A percentile compares a stretch with the other conserved stretches of the same genome.
These are phyloP conservation scores for Abrostola tripartita DNA, from an alignment of 2,888 invertebrate species.

Conservation along the genomic window DNA sequence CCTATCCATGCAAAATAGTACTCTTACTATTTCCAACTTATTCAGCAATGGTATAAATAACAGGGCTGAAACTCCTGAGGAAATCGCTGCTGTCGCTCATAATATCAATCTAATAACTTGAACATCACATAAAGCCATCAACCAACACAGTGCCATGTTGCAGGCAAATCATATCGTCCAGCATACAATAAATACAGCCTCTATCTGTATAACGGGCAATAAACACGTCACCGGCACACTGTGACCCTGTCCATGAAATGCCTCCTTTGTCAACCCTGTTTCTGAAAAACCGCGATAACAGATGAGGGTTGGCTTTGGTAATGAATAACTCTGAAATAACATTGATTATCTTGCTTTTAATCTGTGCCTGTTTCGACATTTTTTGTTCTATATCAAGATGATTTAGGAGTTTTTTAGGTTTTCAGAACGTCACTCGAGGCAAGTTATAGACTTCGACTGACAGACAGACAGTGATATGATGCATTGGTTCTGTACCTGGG, in stretches of 20 bases:
- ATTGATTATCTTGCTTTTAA: slow-evolving; percentile 14
- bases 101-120: background rate
- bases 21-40: too few species aligned
- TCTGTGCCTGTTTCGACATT: slow-evolving; percentile 11
- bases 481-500: too few species aligned
- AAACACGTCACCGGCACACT: slow-evolving; percentile 42
- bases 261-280: slow-evolving; percentile 32
- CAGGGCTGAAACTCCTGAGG: too few species aligned
- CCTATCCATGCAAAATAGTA: too few species aligned
- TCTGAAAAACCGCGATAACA: slow-evolving; percentile 64
- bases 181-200: slow-evolving; percentile 4
- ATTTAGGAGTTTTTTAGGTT: background rate
- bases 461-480: too few species aligned
- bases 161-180: background rate
- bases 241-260: slow-evolving; percentile 34
- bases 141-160: background rate
- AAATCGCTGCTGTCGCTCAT: background rate
- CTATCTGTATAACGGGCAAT: slow-evolving; percentile 17
- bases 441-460: too few species aligned
- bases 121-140: background rate
- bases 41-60: too few species aligned
- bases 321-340: slow-evolving; percentile 43
- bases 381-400: slow-evolving; percentile 5
- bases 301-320: slow-evolving; percentile 37
- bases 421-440: too few species aligned